phyloP scores from a whole-genome alignment of 2,888 invertebrate genomes.

The Philopedon plagiatum region DNA sequence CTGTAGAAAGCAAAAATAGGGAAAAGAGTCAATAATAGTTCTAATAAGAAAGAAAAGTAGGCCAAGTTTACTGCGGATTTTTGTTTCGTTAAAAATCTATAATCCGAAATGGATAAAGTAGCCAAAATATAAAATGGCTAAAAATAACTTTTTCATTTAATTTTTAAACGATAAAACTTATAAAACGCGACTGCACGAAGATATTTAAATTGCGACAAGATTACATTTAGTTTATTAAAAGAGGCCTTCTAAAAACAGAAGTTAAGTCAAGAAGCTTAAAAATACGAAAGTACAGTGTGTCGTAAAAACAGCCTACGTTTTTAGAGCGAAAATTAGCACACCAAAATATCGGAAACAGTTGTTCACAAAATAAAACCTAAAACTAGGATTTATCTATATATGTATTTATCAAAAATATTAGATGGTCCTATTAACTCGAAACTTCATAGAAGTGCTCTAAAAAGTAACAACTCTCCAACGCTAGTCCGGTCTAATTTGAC shows the following conservation, averaged over 20 bases:
- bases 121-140: slow-evolving; percentile 21
- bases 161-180: slow-evolving; percentile 22
- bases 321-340: no score
- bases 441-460: no score
- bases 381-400: no score
- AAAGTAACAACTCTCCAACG: no score
- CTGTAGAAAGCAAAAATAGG: slow-evolving; percentile 34
- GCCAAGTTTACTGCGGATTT: slow-evolving; percentile 47
- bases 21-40: slow-evolving; percentile 32
- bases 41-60: slow-evolving; percentile 31
- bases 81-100: slow-evolving; percentile 41
- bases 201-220: slow-evolving; percentile 6
- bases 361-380: no score
- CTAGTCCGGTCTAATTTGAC: no score
- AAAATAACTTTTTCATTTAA: slow-evolving; percentile 40
- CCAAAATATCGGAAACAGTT: no score
- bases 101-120: slow-evolving; percentile 26
- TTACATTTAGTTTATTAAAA: not conserved
- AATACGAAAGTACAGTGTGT: no score
- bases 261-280: no score
- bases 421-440: no score
- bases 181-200: slow-evolving; percentile 5
- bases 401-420: no score
- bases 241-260: not conserved
- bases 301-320: no score